phyloP scores from a whole-genome alignment of 2,888 invertebrate genomes.

The Muschampia plurimacula region DNA sequence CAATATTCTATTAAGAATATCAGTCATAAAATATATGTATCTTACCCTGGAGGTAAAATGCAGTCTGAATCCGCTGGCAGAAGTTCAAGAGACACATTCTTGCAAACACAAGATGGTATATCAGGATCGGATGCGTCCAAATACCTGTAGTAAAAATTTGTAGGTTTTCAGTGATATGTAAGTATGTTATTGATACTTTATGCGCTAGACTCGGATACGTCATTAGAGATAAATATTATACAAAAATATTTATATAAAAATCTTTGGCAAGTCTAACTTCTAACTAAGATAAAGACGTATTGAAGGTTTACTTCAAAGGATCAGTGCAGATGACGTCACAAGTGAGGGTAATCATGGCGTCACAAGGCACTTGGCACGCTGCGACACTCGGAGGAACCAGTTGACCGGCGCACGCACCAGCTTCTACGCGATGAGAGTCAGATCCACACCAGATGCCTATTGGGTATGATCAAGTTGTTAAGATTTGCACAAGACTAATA shows the following conservation, averaged over 20 bases:
- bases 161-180: background rate
- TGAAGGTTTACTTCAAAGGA: conserved; percentile 63
- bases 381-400: conserved; percentile 70
- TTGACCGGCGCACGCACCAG: conserved; percentile 74
- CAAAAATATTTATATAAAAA: too few species aligned
- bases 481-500: background rate
- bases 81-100: conserved; percentile 71
- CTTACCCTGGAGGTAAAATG: conserved; percentile 74
- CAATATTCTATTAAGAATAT: too few species aligned
- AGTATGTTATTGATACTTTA: background rate
- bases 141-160: conserved; percentile 55
- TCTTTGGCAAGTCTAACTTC: background rate
- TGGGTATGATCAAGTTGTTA: background rate
- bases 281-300: background rate
- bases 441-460: conserved; percentile 78
- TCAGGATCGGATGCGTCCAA: conserved; percentile 75
- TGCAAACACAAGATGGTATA: conserved; percentile 72
- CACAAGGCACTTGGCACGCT: conserved; percentile 67
- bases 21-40: conserved; percentile 5
- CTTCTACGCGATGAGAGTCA: conserved; percentile 72
- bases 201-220: background rate
- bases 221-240: background rate
- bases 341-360: conserved; percentile 53
- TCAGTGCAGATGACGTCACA: conserved; percentile 69
- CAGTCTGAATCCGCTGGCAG: conserved; percentile 77